Percentiles rank a stretch among this genome's conserved stretches.
Evolutionary conservation across 2,888 invertebrate genomes (phyloP).

Genomic region (Synergus gifuensis): DNA sequence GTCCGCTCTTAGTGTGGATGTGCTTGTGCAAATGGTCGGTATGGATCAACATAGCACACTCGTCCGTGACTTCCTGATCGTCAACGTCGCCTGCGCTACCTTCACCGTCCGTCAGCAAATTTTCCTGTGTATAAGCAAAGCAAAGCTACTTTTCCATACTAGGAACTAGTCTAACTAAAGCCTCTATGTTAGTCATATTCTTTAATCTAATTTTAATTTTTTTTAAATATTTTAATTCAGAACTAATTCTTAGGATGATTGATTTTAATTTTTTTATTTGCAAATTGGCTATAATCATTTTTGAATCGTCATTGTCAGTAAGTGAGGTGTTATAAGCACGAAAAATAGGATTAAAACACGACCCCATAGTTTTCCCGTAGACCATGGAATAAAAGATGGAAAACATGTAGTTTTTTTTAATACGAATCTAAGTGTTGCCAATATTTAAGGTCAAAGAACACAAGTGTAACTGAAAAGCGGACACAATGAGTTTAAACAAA

Average conservation of each 20-base stretch:
- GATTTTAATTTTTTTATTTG: not conserved
- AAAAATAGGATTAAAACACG: not conserved
- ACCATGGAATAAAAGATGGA: not conserved
- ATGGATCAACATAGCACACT: constrained; percentile 85
- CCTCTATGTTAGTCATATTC: not conserved
- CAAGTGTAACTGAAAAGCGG: constrained; percentile 25
- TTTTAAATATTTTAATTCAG: not conserved
- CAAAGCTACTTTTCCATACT: constrained; percentile 1
- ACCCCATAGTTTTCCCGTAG: constrained; percentile 1
- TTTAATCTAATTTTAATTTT: not conserved
- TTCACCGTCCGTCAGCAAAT: constrained; percentile 81
- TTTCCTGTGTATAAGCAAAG: constrained; percentile 77
- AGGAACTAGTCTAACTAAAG: constrained; percentile 2
- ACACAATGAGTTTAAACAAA: constrained; percentile 17
- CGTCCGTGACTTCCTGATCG: constrained; percentile 85
- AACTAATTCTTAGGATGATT: not conserved
- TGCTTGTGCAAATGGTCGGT: constrained; percentile 76
- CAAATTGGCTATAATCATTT: not conserved
- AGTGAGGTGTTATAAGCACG: not conserved
- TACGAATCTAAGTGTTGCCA: not conserved
- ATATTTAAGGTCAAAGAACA: not conserved
- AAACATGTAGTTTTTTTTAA: not conserved
- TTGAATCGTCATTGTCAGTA: not conserved
- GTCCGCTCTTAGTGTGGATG: constrained; percentile 67
- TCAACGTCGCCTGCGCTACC: constrained; percentile 80